phyloP scores from a whole-genome alignment of 2,113 vertebrate species.

The Xenotilapia leptura region DNA sequence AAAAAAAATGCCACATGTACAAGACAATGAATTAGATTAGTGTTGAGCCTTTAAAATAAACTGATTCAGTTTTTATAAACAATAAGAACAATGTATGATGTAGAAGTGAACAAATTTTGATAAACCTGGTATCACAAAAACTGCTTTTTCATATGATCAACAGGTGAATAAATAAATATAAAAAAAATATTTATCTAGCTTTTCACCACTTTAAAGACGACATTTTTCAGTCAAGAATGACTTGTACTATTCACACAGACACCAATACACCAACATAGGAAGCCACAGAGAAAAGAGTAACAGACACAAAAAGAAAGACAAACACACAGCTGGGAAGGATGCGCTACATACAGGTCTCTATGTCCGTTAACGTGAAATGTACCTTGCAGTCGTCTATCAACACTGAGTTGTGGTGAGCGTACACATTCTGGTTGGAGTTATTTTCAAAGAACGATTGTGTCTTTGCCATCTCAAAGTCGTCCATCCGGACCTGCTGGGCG shows the following conservation, averaged over 20 bases:
- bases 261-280: conserved; percentile 10
- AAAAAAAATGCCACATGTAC: conserved; percentile 17
- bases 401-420: conserved; percentile 89
- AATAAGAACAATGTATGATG: background rate
- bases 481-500: conserved; percentile 79
- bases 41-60: background rate
- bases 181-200: conserved; percentile 15
- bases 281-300: conserved; percentile 49
- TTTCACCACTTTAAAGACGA: background rate
- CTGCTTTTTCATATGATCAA: conserved; percentile 70
- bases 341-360: conserved; percentile 95
- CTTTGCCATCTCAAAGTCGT: conserved; percentile 92
- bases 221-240: background rate
- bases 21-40: background rate
- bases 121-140: conserved; percentile 68
- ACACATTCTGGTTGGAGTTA: conserved; percentile 91
- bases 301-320: conserved; percentile 34
- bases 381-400: conserved; percentile 99
- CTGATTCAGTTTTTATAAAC: background rate
- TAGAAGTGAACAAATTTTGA: background rate
- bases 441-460: conserved; percentile 89
- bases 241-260: conserved; percentile 17
- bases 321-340: conserved; percentile 33
- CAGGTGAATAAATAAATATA: conserved; percentile 44
- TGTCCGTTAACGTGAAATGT: conserved; percentile 93